Evolutionary conservation across 2,888 invertebrate species (phyloP).

Genomic region (Mesorhabditis spiculigera): DNA sequence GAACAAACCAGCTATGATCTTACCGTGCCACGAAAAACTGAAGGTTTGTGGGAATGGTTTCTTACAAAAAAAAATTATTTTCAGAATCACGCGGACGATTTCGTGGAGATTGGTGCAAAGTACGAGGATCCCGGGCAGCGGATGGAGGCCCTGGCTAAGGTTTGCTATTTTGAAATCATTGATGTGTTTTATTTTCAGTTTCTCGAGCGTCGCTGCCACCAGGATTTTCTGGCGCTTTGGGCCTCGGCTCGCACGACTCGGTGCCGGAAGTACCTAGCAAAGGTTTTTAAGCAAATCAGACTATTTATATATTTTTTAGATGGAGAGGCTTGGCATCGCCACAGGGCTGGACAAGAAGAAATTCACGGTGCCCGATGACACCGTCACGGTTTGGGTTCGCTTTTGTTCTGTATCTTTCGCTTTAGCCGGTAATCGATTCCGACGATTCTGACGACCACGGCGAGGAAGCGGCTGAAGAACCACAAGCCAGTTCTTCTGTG

Average conservation of each 20-base stretch:
- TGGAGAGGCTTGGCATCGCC: constrained; percentile 11
- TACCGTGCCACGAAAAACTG: constrained; percentile 19
- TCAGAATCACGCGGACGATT: neutral
- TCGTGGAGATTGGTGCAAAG: neutral
- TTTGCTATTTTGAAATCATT: constrained; percentile 16
- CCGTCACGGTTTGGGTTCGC: too few relatives aligned
- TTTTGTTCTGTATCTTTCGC: too few relatives aligned
- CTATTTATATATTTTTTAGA: constrained; percentile 12
- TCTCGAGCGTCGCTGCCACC: constrained; percentile 13
- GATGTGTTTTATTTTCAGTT: constrained; percentile 14
- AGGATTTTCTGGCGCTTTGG: constrained; percentile 15
- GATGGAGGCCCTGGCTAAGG: constrained; percentile 8
- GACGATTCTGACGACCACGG: neutral
- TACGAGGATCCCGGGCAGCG: constrained; percentile 11
- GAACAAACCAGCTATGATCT: constrained; percentile 14
- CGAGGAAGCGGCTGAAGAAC: neutral
- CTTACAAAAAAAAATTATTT: neutral
- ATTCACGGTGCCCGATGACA: neutral
- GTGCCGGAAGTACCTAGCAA: constrained; percentile 14
- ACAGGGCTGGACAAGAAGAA: neutral
- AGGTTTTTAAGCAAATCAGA: constrained; percentile 11
- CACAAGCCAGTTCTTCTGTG: neutral
- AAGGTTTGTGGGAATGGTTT: constrained; percentile 11
- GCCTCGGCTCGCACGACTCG: constrained; percentile 8
- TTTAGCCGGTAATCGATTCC: too few relatives aligned